A percentile compares a stretch with the other conserved stretches of the same genome.
Conservation (phyloP, 2,113 vertebrate species). For the Zingel zingel region DNA sequence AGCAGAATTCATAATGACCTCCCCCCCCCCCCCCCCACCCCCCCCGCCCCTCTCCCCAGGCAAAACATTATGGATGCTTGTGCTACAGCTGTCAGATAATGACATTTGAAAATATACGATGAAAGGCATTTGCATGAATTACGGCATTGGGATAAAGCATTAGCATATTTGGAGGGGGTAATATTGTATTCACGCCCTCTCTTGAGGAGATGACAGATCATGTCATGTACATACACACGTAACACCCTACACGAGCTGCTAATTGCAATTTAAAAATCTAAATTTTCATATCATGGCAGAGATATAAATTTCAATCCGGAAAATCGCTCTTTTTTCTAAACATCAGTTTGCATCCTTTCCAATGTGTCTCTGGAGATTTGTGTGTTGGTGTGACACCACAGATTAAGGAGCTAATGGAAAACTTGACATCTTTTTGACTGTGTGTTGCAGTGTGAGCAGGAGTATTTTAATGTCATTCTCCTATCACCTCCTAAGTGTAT, state of each 20-base stretch:
- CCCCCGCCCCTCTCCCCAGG: constrained; percentile 36
- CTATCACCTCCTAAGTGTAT: background rate
- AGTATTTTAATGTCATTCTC: background rate
- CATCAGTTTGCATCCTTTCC: constrained; percentile 43
- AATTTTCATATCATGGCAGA: constrained; percentile 54
- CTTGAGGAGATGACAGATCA: constrained; percentile 40
- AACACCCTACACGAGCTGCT: background rate
- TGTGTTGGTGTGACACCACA: constrained; percentile 11
- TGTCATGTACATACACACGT: constrained; percentile 20
- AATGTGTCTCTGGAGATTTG: constrained; percentile 16
- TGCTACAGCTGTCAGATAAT: constrained; percentile 68
- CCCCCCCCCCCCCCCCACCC: background rate
- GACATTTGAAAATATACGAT: constrained; percentile 65
- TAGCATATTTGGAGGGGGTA: constrained; percentile 44
- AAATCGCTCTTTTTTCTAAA: constrained; percentile 46
- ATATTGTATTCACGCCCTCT: constrained; percentile 37
- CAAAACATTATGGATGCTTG: constrained; percentile 68
- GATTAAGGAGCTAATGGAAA: constrained; percentile 20
- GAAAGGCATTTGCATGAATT: constrained; percentile 71
- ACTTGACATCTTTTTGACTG: constrained; percentile 14
- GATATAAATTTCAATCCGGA: constrained; percentile 49
- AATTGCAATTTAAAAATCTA: constrained; percentile 18
- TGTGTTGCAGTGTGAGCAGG: background rate
- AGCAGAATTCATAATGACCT: constrained; percentile 64
- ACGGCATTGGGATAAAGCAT: constrained; percentile 26